These are phyloP conservation scores for Poecile atricapillus DNA, from an alignment of 2,113 vertebrate genomes.

Conservation along the genomic window DNA sequence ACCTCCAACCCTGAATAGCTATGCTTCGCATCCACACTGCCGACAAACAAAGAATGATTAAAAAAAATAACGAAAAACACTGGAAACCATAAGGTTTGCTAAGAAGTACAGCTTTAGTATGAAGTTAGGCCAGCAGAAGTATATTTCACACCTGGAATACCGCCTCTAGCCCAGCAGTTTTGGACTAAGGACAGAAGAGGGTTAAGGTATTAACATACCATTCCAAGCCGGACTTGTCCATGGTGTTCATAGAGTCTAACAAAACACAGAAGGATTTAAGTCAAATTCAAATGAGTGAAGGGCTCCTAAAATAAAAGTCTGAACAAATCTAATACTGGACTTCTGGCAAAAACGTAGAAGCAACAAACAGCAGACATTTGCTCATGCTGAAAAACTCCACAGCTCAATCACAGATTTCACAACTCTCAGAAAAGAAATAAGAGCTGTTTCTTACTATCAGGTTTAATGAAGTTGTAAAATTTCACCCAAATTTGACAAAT, in stretches of 20 bases:
- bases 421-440: not conserved
- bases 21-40: not conserved
- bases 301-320: not conserved
- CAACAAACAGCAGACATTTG: not conserved
- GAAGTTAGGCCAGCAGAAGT: not conserved
- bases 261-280: slow-evolving; percentile 40
- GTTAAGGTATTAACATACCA: slow-evolving; percentile 77
- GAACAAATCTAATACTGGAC: not conserved
- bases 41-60: not conserved
- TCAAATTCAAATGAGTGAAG: not conserved
- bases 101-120: not conserved
- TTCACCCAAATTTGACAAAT: not conserved
- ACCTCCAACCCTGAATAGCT: not conserved
- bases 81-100: not conserved
- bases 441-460: not conserved
- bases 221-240: slow-evolving; percentile 94
- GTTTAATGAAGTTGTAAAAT: not conserved
- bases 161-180: not conserved
- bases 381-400: not conserved
- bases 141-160: not conserved
- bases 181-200: not conserved
- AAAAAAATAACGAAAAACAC: not conserved
- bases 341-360: not conserved
- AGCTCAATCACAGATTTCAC: not conserved
- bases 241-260: slow-evolving; percentile 84